Evolutionary conservation across 2,113 vertebrate species (phyloP).

Genomic region (Pachypanchax playfairii): DNA sequence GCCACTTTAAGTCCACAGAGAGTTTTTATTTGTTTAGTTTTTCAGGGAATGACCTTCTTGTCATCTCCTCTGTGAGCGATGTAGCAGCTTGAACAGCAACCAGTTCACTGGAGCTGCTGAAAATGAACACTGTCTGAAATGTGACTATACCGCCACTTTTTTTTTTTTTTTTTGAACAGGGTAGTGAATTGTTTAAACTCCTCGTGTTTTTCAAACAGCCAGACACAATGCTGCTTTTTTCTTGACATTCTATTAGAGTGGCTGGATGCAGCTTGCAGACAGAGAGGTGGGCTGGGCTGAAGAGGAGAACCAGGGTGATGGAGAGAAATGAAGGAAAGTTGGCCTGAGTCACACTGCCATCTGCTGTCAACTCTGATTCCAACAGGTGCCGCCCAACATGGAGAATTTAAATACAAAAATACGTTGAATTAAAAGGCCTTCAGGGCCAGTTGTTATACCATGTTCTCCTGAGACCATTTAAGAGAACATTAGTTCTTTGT

Average conservation of each 20-base stretch:
- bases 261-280: conserved; percentile 54
- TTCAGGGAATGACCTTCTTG: conserved; percentile 26
- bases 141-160: conserved; percentile 11
- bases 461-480: no score
- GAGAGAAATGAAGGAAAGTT: background rate
- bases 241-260: conserved; percentile 75
- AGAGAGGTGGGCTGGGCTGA: conserved; percentile 20
- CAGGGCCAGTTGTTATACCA: background rate
- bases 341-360: conserved; percentile 76
- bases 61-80: conserved; percentile 21
- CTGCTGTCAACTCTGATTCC: conserved; percentile 59
- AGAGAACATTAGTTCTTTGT: no score
- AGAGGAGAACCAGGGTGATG: background rate
- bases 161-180: conserved; percentile 33
- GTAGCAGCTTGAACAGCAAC: conserved; percentile 26
- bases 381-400: conserved; percentile 36
- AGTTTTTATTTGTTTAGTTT: conserved; percentile 7
- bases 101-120: conserved; percentile 39
- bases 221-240: conserved; percentile 64
- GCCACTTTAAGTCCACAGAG: conserved; percentile 25
- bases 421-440: conserved; percentile 1
- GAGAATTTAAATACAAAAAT: conserved; percentile 16
- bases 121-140: conserved; percentile 46
- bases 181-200: conserved; percentile 60
- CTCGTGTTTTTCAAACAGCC: conserved; percentile 69